Base-by-base conservation (phyloP, 2,888 invertebrate genomes). In the Coronaproctus castanopsis region DNA sequence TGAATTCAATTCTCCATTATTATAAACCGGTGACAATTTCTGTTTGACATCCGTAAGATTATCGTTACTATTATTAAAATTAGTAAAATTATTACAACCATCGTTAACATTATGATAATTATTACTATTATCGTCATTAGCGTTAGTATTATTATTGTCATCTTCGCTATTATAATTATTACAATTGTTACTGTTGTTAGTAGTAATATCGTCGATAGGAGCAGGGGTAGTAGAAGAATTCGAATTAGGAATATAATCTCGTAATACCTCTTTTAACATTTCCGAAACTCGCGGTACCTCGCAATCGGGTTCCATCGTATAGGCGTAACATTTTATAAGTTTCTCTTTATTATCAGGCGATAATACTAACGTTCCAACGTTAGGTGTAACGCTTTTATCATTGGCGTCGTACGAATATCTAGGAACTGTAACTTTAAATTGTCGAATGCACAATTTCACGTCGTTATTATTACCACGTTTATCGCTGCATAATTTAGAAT, bases 61-160 rank as follows among this genome's bases (percentile, higher is more conserved):
- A 21, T 49, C 49, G 18, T 57, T 36, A 21, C 36, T 48, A 10
- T 57, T 21, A 18, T 36, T 18, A 3, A 21, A n/a, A 48, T 57
- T 2, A 24, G 19, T 48, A 24, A 19, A 14, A 19, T 57, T 49
- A 57, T 36, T 57, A 2, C 49, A 1, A 50, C 10, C 21, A 24
- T 48, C 1, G 8, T 18, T 21, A 57, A 2, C 21, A 57, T n/a
- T 49, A n/a, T 1, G 14, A 48, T 23, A 14, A 57, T n/a, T 50
- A 57, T 57, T 50, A 20, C n/a, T 36, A 57, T 48, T 36, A 49
- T 57, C 14, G 18, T 49, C 48, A 57, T 49, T 19, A 21, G 14
- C 48, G 10, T 20, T 57, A 57, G 8, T 57, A n/a, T 57, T n/a
- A 49, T 50, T 21, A 57, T 3, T 8, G 21, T 22, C 21, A 21